These are phyloP conservation scores for Hippopotamyrus pictus DNA, from an alignment of 2,797 vertebrate species.

Conservation along the genomic window DNA sequence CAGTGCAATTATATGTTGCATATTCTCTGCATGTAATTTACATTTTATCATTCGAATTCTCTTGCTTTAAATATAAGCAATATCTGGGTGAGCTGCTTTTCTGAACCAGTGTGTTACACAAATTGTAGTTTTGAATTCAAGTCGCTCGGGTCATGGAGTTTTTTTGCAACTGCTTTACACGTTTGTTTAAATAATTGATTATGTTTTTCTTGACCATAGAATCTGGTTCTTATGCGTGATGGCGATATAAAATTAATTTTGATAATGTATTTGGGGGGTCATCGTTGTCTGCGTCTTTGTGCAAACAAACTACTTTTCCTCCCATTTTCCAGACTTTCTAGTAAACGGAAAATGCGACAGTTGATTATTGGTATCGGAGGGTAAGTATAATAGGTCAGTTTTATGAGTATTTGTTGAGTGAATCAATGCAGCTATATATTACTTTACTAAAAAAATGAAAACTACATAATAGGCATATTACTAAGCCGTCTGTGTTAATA, in stretches of 20 bases:
- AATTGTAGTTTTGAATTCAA: background rate
- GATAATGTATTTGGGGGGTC: background rate
- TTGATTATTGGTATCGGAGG: constrained; percentile 81
- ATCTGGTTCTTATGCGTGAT: background rate
- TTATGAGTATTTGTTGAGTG: background rate
- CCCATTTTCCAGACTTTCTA: background rate
- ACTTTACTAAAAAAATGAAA: background rate
- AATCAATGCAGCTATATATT: background rate
- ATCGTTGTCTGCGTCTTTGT: background rate
- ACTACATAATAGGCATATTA: background rate
- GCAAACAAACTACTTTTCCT: background rate
- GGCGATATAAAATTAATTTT: background rate
- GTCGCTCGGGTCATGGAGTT: background rate
- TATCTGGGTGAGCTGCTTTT: background rate
- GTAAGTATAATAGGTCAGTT: constrained; percentile 59
- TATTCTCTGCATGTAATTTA: background rate
- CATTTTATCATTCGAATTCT: background rate
- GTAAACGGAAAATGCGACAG: constrained; percentile 60
- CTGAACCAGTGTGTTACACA: background rate
- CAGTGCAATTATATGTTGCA: background rate
- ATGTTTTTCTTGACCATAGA: background rate
- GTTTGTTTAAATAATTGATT: background rate
- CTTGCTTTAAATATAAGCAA: background rate
- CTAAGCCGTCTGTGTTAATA: background rate
- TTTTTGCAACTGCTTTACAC: background rate